These are phyloP conservation scores for Alethe castanea DNA, from an alignment of 2,113 vertebrate genomes.

Conservation along the genomic window DNA sequence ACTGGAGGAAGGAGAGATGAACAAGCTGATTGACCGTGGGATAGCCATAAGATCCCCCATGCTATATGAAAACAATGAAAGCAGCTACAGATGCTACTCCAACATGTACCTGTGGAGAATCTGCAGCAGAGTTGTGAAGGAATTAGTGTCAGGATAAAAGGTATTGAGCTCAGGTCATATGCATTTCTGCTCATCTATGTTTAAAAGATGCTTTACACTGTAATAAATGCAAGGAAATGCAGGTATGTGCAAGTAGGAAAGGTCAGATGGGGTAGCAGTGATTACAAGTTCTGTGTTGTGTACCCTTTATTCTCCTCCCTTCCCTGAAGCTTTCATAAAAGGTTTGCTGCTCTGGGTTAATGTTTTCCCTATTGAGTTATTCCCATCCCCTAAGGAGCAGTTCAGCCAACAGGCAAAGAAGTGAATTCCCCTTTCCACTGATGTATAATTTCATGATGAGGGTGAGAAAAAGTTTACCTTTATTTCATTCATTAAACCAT, in stretches of 20 bases:
- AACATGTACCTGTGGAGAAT: background rate
- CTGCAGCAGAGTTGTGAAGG: background rate
- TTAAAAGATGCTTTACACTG: background rate
- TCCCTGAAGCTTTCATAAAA: background rate
- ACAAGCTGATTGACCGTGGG: background rate
- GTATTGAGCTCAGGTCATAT: background rate
- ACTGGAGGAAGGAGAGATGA: background rate
- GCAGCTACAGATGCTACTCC: background rate
- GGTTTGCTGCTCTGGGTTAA: background rate
- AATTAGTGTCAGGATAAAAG: background rate
- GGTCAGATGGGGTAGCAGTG: background rate
- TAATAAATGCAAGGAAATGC: background rate
- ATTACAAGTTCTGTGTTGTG: background rate
- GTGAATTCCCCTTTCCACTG: background rate
- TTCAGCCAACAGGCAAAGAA: background rate
- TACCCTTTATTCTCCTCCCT: background rate
- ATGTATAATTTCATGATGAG: background rate
- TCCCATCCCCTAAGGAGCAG: background rate
- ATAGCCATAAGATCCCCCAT: background rate
- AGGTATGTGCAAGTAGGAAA: background rate
- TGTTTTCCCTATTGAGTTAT: background rate
- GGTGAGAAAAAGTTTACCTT: background rate
- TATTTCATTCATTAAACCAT: background rate
- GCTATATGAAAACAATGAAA: background rate
- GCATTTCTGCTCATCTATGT: background rate